Base-by-base conservation (phyloP, 2,797 vertebrate genomes). In the Molossus molossus region DNA sequence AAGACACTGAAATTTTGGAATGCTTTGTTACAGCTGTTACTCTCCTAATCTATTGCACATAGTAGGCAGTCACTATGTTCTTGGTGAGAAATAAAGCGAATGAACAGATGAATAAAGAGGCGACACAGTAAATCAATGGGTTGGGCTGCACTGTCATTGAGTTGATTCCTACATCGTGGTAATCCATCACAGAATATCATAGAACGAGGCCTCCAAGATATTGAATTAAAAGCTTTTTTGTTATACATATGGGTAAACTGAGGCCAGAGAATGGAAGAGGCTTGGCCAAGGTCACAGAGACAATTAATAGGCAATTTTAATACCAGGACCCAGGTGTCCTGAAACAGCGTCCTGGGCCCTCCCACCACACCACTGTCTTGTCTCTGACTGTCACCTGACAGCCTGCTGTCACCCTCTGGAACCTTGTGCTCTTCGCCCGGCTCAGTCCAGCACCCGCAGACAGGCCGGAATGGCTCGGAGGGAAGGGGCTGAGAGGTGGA, bases 381-480 rank as follows among this genome's bases (percentile, higher is more conserved):
- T 50, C 20, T 60, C 37, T 9, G 9, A 17, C 9, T 7, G 8
- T n/a, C 58, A 37, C 20, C 9, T 4, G 75, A 55, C 21, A 33
- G 57, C 27, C 12, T 73, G 53, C 29, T 0, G 1, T 10, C 11
- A 57, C 25, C 62, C 5, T 91, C 48, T 7, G 23, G 87, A 88
- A 48, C 10, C 33, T 83, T n/a, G 14, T 14, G 70, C 33, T 80
- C 57, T 17, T 37, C 48, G n/a, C 6, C n/a, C 1, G 21, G 55
- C 20, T 65, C 53, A 87, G 20, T 48, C 5, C 15, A 15, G 62
- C 7, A 48, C 10, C 29, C 62, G 77, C 25, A 57, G 33, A 67
- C 37, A 2, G 33, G n/a, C 53, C 10, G 2, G 14, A 25, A 6
- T 29, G 7, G 4, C 60, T 0, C 3, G 27, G 25, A 23, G n/a